phyloP scores from a whole-genome alignment of 1,140 invertebrate genomes.

The Aphaenogaster rudis region DNA sequence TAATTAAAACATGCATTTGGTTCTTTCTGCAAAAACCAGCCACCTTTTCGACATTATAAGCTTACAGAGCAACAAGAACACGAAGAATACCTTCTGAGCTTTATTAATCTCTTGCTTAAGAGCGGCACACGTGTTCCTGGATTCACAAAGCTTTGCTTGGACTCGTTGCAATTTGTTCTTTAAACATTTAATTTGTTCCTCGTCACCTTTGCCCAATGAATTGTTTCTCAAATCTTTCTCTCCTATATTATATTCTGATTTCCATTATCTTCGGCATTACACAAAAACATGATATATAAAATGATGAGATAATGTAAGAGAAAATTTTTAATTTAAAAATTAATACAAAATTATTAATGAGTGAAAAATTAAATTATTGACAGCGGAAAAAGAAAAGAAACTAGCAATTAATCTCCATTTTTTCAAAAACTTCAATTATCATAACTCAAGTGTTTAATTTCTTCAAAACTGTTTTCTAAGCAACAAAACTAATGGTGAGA shows the following conservation, averaged over 20 bases:
- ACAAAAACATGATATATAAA: constrained; percentile 1
- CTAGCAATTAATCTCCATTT: neutral
- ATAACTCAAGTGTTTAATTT: neutral
- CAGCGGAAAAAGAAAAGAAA: neutral
- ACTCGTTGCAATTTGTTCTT: constrained; percentile 88
- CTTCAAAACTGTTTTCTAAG: neutral
- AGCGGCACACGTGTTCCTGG: constrained; percentile 89
- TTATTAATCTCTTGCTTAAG: constrained; percentile 89
- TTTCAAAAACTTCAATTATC: neutral
- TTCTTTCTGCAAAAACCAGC: neutral
- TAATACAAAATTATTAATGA: neutral
- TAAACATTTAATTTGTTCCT: constrained; percentile 87
- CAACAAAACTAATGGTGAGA: neutral
- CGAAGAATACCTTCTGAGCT: constrained; percentile 79
- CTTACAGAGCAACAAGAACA: neutral
- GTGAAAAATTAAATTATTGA: neutral
- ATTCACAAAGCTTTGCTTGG: constrained; percentile 90
- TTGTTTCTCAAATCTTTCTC: constrained; percentile 73
- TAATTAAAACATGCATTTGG: neutral
- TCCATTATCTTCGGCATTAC: constrained; percentile 52
- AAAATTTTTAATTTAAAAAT: neutral
- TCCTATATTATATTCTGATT: constrained; percentile 68
- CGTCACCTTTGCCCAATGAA: constrained; percentile 68
- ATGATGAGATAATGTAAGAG: neutral
- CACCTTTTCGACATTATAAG: neutral